Conservation (phyloP, 2,113 vertebrate genomes). For the Isurus oxyrinchus region DNA sequence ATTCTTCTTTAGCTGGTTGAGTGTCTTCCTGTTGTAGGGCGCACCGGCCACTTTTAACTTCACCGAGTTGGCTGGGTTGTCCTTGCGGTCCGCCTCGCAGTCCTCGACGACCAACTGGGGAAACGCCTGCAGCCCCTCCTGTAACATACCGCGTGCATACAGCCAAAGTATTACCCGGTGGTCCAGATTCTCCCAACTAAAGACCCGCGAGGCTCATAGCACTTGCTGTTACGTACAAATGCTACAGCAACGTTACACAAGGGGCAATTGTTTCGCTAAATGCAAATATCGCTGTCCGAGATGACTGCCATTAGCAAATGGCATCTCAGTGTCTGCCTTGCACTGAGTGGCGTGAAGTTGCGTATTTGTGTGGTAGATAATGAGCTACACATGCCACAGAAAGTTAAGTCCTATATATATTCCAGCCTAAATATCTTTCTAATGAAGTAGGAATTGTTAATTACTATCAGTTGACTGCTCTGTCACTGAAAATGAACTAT, state of each 20-base stretch:
- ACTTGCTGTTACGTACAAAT: constrained; percentile 65
- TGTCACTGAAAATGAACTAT: neutral
- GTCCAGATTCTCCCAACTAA: neutral
- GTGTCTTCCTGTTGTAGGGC: constrained; percentile 85
- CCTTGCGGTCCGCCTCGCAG: constrained; percentile 49
- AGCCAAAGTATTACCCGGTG: neutral
- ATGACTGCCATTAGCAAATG: neutral
- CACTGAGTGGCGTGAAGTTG: neutral
- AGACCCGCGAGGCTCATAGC: constrained; percentile 39
- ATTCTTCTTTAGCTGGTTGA: constrained; percentile 83
- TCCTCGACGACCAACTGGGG: constrained; percentile 70
- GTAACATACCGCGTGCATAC: neutral
- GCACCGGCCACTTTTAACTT: constrained; percentile 72
- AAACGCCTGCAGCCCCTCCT: constrained; percentile 76
- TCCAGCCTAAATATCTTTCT: neutral
- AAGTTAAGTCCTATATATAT: neutral
- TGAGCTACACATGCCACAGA: neutral
- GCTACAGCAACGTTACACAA: too few species aligned
- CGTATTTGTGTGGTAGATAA: neutral
- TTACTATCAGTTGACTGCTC: neutral
- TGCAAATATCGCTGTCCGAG: neutral
- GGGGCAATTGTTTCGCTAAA: neutral
- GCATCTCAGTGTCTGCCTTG: neutral
- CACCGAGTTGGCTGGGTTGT: constrained; percentile 53
- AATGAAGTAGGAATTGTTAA: neutral